Base-by-base conservation (phyloP, 2,113 vertebrate genomes). In the Hassar affinis region DNA sequence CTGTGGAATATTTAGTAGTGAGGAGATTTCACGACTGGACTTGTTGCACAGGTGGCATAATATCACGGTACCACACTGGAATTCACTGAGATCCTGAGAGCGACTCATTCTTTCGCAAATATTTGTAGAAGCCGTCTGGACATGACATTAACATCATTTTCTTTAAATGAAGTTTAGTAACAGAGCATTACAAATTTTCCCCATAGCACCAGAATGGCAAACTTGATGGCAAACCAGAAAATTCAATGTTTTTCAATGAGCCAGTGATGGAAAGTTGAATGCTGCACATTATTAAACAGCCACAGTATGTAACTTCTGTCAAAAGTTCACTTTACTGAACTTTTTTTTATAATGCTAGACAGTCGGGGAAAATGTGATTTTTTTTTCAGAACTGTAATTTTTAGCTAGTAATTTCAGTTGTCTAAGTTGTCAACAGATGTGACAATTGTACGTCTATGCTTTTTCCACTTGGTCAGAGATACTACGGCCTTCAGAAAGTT, bases 181-280 rank as follows among this genome's bases (percentile, higher is more conserved):
- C 27, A 54, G 22, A 0, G n/a, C n/a, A 49, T 49, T 74, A 49
- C 11, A 5, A 12, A 7, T 27, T 47, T 47, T 2, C n/a, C n/a
- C n/a, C n/a, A n/a, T n/a, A 15, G 10, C 25, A 49, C 45, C 69
- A 49, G 69, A 27, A 6, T 22, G n/a, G n/a, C n/a, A n/a, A n/a
- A n/a, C 25, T 49, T 49, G n/a, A 17, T 27, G 4, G n/a, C 6
- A 20, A 77, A 38, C 10, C 2, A 27, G 2, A 1, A 77, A 77
- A 77, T 25, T 38, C 51, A 25, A 77, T 77, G 74, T 77, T 77
- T 77, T 77, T 77, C 74, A 77, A 38, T 56, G 74, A 77, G 51
- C 20, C 74, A 38, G 74, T 56, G 51, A 56, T 25, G 33, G 51
- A 77, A 77, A 35, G 51, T 77, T 54, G 30, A 35, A 35, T 3